Conservation (phyloP, 2,797 vertebrate species). For the Gymnoscopelus microlampas region DNA sequence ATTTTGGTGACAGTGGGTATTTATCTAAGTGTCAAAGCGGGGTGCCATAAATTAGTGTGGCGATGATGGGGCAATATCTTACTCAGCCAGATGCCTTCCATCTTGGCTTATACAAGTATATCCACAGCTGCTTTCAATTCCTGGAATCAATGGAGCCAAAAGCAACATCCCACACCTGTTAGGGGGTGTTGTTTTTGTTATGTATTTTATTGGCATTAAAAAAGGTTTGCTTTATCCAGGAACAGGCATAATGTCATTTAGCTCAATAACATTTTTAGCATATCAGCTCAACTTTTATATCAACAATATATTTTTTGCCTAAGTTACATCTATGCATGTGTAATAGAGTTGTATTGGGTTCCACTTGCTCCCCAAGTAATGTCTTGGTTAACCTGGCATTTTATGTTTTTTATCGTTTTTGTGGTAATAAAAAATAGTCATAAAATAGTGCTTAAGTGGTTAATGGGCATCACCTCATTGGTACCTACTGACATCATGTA, state of each 20-base stretch:
- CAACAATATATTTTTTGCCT: too few species aligned
- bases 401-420: too few species aligned
- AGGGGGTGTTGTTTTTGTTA: constrained; percentile 26
- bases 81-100: constrained; percentile 75
- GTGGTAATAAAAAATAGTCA: too few species aligned
- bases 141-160: constrained; percentile 74
- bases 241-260: background rate
- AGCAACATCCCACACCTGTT: constrained; percentile 19
- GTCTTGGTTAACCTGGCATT: too few species aligned
- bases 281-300: constrained; percentile 1
- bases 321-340: background rate
- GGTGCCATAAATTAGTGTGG: constrained; percentile 78
- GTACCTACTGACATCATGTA: too few species aligned
- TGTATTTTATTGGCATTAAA: constrained; percentile 30
- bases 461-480: too few species aligned
- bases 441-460: too few species aligned
- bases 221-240: constrained; percentile 7
- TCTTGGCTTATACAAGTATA: constrained; percentile 62
- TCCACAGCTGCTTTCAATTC: constrained; percentile 67
- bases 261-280: constrained; percentile 17
- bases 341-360: too few species aligned
- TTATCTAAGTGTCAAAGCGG: constrained; percentile 75
- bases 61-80: constrained; percentile 81
- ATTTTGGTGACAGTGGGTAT: constrained; percentile 73
- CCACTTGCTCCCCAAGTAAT: too few species aligned